Evolutionary conservation across 2,888 invertebrate species (phyloP).

Genomic region (Ormyrus pomaceus): DNA sequence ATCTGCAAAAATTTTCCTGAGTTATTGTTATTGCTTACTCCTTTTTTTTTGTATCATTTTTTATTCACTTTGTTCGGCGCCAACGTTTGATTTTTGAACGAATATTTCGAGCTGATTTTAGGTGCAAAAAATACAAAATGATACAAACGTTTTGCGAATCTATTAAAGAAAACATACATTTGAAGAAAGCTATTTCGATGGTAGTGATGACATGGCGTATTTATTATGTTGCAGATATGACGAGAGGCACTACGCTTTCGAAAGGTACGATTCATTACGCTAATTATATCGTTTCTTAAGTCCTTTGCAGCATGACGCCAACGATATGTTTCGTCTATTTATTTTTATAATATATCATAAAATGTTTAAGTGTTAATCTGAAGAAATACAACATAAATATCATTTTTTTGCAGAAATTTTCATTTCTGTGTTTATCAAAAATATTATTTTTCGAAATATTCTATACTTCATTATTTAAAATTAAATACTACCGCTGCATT

Average conservation of each 20-base stretch:
- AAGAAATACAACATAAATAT: constrained; percentile 5
- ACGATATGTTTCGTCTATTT: neutral
- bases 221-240: constrained; percentile 74
- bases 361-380: neutral
- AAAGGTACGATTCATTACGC: constrained; percentile 67
- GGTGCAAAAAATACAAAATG: no score
- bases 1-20: no score
- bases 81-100: constrained; percentile 1
- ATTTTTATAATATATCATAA: neutral
- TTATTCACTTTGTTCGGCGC: neutral
- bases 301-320: constrained; percentile 19
- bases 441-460: no score
- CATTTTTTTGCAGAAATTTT: no score
- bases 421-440: no score
- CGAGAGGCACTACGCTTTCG: constrained; percentile 75
- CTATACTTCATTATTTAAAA: no score
- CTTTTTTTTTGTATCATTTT: neutral
- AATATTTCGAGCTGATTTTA: neutral
- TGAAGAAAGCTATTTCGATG: constrained; percentile 17
- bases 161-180: no score
- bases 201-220: constrained; percentile 59
- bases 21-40: no score
- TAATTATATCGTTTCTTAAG: constrained; percentile 23
- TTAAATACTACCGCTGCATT: no score
- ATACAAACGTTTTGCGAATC: no score